A percentile compares a stretch with the other conserved stretches of the same genome.
These are phyloP conservation scores for Drosophila oshimai DNA, from an alignment of 1,140 invertebrate genomes.

Conservation along the genomic window DNA sequence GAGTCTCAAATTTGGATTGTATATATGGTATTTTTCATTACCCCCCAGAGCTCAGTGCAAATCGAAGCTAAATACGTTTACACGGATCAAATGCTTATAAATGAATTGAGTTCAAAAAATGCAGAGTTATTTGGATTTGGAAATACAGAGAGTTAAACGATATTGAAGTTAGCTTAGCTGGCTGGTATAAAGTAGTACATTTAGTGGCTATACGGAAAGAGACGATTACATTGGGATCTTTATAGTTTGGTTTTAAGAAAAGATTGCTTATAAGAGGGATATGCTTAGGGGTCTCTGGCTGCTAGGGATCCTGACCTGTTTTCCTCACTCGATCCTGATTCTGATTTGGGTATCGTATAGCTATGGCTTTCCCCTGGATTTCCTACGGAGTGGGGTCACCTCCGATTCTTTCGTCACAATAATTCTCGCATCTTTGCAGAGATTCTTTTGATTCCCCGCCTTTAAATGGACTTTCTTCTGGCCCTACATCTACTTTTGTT, in stretches of 20 bases:
- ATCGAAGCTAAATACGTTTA: not conserved
- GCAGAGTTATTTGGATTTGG: not conserved
- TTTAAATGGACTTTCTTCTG: not conserved
- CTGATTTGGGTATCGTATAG: conserved; percentile 3
- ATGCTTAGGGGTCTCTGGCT: conserved; percentile 6
- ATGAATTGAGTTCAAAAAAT: not conserved
- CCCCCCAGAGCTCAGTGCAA: conserved; percentile 8
- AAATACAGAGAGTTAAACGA: not conserved
- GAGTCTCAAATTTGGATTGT: conserved; percentile 72
- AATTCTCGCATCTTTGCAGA: too few relatives aligned
- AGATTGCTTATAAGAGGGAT: not conserved
- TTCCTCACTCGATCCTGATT: conserved; percentile 17
- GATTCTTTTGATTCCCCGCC: not conserved
- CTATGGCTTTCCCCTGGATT: conserved; percentile 12
- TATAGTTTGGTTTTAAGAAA: not conserved
- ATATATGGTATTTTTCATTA: conserved; percentile 16
- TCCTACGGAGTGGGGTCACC: too few relatives aligned
- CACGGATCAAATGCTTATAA: not conserved
- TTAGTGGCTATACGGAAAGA: not conserved
- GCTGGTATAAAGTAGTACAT: not conserved
- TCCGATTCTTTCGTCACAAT: not conserved
- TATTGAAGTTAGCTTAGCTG: not conserved
- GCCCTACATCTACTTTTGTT: not conserved
- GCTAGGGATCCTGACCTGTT: not conserved
- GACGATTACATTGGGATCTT: not conserved